Evolutionary conservation across 2,797 vertebrate species (phyloP).

Genomic region (Chrysolophus pictus): DNA sequence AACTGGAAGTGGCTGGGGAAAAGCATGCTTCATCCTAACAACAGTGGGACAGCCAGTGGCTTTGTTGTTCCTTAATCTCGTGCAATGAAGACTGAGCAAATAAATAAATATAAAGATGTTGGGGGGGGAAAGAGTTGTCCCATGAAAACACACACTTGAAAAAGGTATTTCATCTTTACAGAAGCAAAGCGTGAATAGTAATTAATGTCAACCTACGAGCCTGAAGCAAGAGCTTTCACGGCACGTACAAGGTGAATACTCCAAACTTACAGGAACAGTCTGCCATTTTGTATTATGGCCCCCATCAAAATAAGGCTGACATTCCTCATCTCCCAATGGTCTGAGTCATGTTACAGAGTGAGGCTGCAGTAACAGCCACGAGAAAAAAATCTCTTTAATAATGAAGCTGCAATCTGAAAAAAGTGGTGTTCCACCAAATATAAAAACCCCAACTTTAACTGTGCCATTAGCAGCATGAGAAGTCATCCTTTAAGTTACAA

Average conservation of each 20-base stretch:
- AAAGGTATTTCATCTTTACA: not conserved
- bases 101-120: not conserved
- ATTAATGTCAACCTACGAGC: not conserved
- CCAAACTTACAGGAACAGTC: not conserved
- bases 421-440: not conserved
- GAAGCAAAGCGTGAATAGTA: not conserved
- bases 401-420: not conserved
- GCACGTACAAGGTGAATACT: not conserved
- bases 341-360: not conserved
- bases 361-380: not conserved
- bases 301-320: not conserved
- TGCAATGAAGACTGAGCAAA: not conserved
- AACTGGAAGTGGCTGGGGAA: not conserved
- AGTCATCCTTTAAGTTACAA: not conserved
- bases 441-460: not conserved
- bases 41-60: not conserved
- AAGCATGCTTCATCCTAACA: fast-evolving
- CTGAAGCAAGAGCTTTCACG: not conserved
- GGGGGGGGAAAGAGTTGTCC: not conserved
- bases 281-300: not conserved
- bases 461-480: not conserved
- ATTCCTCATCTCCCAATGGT: not conserved
- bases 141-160: not conserved
- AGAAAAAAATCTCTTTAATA: not conserved
- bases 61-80: not conserved